Base-by-base conservation (phyloP, 2,888 invertebrate genomes). In the Homarus gammarus region DNA sequence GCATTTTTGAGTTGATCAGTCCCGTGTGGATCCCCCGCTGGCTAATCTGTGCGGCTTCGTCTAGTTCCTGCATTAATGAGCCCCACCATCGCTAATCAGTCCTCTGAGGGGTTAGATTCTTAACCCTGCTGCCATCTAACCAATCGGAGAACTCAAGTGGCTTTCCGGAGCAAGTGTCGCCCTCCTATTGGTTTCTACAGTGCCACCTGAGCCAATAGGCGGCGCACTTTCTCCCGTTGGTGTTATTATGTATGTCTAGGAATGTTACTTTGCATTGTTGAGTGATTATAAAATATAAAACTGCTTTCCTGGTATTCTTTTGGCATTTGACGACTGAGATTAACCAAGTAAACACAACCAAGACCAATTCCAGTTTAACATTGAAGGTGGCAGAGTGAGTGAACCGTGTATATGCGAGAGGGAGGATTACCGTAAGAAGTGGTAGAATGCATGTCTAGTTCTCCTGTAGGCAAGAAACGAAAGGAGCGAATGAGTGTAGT, bases 151-250 rank as follows among this genome's bases (percentile, higher is more conserved):
- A 79, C 79, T 79, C 56, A 56, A n/a, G 56, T 79, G 79, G 79
- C 56, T 33, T 27, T n/a, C 1, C 22, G 61, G 79, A 36, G n/a
- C 79, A 79, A 56, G 56, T 51, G 79, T n/a, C 40, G 51, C 79
- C 79, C 18, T n/a, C 15, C 79, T 79, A 79, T 79, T 79, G 79
- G 79, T 56, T 79, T 56, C 61, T 33, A 51, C 31, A 56, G 79
- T 79, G 79, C 79, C 79, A 79, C 79, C 79, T 79, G 51, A 79
- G 36, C 79, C 79, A 79, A 79, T 36, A 79, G 61, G 61, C 36
- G 61, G 61, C 49, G 2, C 79, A 22, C 38, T 79, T 79, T 79
- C 33, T 51, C 44, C 77, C 31, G 44, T 10, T n/a, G 38, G 36
- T 12, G 73, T 36, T 40, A 75, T 38, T 18, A 56, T 33, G 79